Percentiles rank a stretch among this genome's conserved stretches.
Conservation (phyloP, 1,140 invertebrate species). For the Drosophila persimilis region DNA sequence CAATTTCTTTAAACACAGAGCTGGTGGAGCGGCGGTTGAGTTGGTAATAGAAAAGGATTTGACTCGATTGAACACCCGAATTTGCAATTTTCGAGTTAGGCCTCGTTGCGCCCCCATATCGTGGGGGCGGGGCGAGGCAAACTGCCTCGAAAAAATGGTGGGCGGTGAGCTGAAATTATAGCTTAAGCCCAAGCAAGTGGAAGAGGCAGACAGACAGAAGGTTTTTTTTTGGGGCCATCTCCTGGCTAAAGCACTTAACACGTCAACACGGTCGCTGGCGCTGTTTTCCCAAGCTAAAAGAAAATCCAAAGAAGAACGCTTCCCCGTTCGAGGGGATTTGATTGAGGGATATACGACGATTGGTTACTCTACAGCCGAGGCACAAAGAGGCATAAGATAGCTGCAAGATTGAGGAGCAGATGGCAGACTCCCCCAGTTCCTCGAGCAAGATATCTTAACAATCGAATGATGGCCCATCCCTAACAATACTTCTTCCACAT, state of each 20-base stretch:
- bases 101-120: constrained; percentile 60
- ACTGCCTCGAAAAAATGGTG: constrained; percentile 35
- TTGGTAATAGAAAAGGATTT: constrained; percentile 74
- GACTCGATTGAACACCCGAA: constrained; percentile 75
- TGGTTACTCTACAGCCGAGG: too few relatives aligned
- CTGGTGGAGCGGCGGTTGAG: constrained; percentile 33
- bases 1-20: constrained; percentile 77
- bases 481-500: too few relatives aligned
- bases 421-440: too few relatives aligned
- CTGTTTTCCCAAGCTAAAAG: constrained; percentile 59
- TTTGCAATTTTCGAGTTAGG: constrained; percentile 79
- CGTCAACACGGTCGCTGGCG: constrained; percentile 63
- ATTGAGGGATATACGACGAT: too few relatives aligned
- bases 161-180: constrained; percentile 46
- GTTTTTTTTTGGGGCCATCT: constrained; percentile 34
- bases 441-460: too few relatives aligned
- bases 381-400: too few relatives aligned
- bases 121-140: constrained; percentile 25
- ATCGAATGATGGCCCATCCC: too few relatives aligned
- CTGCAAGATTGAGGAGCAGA: too few relatives aligned
- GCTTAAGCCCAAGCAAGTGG: constrained; percentile 35
- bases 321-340: background rate
- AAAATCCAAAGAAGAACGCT: background rate
- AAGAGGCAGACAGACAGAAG: constrained; percentile 17
- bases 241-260: constrained; percentile 69